Evolutionary conservation across 2,888 invertebrate genomes (phyloP).

Genomic region (Carcina quercana): DNA sequence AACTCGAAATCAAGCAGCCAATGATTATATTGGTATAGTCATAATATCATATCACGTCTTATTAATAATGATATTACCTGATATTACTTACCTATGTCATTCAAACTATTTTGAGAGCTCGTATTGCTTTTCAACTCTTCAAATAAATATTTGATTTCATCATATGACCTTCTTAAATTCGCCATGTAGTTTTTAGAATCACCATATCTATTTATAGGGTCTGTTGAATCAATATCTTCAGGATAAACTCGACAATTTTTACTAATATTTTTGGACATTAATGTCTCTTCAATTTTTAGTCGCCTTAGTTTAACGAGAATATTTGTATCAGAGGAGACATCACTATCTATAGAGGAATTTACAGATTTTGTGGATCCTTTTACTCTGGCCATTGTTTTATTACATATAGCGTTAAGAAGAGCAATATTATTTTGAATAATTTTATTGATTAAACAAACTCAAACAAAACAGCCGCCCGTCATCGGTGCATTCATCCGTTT

Average conservation of each 20-base stretch:
- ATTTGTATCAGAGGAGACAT: constrained; percentile 13
- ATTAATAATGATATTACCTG: too few species aligned
- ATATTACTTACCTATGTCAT: constrained; percentile 34
- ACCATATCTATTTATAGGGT: too few species aligned
- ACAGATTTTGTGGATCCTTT: background rate
- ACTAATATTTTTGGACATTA: constrained; percentile 31
- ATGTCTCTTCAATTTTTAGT: constrained; percentile 54
- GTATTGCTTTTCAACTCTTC: constrained; percentile 42
- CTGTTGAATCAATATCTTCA: constrained; percentile 13
- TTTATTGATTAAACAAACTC: constrained; percentile 6
- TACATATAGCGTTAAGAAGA: too few species aligned
- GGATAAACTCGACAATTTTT: constrained; percentile 18
- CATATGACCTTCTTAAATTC: constrained; percentile 30
- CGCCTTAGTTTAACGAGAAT: constrained; percentile 39
- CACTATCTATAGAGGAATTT: background rate
- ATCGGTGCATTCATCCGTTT: background rate
- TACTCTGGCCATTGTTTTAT: too few species aligned
- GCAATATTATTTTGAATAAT: too few species aligned
- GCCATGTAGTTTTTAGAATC: constrained; percentile 26
- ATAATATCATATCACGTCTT: too few species aligned
- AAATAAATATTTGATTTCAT: constrained; percentile 36
- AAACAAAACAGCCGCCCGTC: background rate
- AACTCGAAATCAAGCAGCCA: too few species aligned
- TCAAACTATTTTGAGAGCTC: constrained; percentile 29
- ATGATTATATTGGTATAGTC: too few species aligned